These are phyloP conservation scores for Pagrus major DNA, from an alignment of 2,113 vertebrate species.

Conservation along the genomic window DNA sequence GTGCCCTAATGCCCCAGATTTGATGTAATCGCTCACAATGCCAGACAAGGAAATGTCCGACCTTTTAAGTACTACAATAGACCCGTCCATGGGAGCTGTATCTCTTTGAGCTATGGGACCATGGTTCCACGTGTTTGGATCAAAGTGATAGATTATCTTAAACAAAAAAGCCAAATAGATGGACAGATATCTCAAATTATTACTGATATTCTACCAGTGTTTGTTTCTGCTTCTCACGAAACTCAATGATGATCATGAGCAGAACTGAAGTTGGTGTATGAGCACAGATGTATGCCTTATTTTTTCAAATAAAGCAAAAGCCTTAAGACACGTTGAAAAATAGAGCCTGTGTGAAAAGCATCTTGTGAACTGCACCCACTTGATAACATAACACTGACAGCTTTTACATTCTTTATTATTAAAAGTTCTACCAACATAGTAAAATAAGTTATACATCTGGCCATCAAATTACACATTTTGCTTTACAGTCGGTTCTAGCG, in stretches of 20 bases:
- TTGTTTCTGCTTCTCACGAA: neutral
- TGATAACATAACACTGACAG: constrained; percentile 35
- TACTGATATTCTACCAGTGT: neutral
- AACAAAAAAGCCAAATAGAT: neutral
- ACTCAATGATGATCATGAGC: neutral
- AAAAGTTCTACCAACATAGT: constrained; percentile 82
- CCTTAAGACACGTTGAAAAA: neutral
- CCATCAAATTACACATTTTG: constrained; percentile 78
- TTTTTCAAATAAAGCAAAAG: neutral
- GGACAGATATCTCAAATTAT: neutral
- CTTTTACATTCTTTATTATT: constrained; percentile 83
- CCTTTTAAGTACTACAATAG: neutral
- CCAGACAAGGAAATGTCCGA: neutral
- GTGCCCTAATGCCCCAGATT: neutral
- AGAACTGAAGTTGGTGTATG: neutral
- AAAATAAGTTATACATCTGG: constrained; percentile 87
- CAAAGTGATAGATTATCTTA: neutral
- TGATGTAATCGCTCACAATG: neutral
- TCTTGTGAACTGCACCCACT: constrained; percentile 7
- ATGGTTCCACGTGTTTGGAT: neutral
- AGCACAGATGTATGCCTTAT: constrained; percentile 56
- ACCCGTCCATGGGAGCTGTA: neutral
- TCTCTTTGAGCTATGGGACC: neutral
- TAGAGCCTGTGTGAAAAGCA: neutral
- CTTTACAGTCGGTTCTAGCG: constrained; percentile 63